Evolutionary conservation across 2,113 vertebrate genomes (phyloP).

Genomic region (Chiloscyllium plagiosum): DNA sequence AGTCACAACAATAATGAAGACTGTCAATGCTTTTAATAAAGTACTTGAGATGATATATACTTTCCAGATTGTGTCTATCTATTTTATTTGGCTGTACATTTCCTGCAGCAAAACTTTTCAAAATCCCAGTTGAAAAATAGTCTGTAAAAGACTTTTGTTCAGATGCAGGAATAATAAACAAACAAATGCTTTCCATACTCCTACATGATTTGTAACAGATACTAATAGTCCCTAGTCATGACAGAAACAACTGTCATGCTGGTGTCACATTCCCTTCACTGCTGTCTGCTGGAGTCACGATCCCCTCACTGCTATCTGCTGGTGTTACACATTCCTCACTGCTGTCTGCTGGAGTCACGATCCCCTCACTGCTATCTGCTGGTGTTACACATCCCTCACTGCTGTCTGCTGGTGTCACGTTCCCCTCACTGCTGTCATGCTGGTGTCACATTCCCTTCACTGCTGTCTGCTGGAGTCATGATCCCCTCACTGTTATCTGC

Average conservation of each 20-base stretch:
- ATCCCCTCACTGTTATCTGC: not conserved
- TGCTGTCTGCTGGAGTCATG: not conserved
- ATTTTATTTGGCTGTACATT: not conserved
- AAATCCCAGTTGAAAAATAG: not conserved
- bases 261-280: not conserved
- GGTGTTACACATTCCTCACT: not conserved
- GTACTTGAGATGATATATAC: not conserved
- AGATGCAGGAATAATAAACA: not conserved
- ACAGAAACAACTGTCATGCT: not conserved
- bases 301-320: not conserved
- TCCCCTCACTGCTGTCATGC: not conserved
- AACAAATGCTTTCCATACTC: not conserved
- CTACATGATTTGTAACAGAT: not conserved
- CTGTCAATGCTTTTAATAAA: not conserved
- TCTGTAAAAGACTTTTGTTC: not conserved
- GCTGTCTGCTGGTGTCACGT: not conserved
- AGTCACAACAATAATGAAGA: not conserved
- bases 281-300: not conserved
- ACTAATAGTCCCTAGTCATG: not conserved
- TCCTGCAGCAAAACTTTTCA: not conserved
- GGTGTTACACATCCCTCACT: not conserved
- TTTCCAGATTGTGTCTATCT: not conserved
- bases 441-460: not conserved
- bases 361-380: not conserved
- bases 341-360: not conserved